A percentile compares a stretch with the other conserved stretches of the same genome.
These are phyloP conservation scores for Amaurobius ferox DNA, from an alignment of 2,888 invertebrate genomes.

Conservation along the genomic window DNA sequence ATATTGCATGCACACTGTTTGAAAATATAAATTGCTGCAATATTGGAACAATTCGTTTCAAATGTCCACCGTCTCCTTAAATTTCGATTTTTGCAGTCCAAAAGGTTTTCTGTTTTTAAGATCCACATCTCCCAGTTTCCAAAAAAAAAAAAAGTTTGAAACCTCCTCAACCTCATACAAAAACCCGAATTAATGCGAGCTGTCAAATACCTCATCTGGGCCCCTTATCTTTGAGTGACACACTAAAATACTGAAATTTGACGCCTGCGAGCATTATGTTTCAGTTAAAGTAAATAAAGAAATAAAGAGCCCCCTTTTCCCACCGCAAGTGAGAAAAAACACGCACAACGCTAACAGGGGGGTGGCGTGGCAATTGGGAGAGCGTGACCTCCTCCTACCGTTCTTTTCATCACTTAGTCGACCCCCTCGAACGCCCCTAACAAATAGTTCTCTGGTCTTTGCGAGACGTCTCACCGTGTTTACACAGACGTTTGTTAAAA, in stretches of 20 bases:
- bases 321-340: slow-evolving; percentile 39
- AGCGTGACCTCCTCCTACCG: slow-evolving; percentile 45
- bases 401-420: slow-evolving; percentile 33
- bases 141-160: too few species aligned
- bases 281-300: slow-evolving; percentile 66
- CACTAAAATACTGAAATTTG: slow-evolving; percentile 31
- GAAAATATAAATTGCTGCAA: too few species aligned
- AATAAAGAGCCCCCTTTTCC: slow-evolving; percentile 25
- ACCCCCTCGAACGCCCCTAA: slow-evolving; percentile 13
- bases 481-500: slow-evolving; percentile 24
- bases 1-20: too few species aligned
- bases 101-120: too few species aligned
- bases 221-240: slow-evolving; percentile 1
- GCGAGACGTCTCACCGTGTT: slow-evolving; percentile 22
- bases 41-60: too few species aligned
- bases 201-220: not conserved
- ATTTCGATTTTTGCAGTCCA: too few species aligned
- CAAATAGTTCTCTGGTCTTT: not conserved
- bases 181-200: slow-evolving; percentile 9
- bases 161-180: not conserved
- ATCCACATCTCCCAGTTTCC: too few species aligned
- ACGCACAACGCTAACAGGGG: slow-evolving; percentile 15
- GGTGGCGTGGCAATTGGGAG: slow-evolving; percentile 54
- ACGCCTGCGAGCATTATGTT: slow-evolving; percentile 55
- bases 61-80: too few species aligned